Percentiles rank a stretch among this genome's conserved stretches.
These are phyloP conservation scores for Harpalus rubripes DNA, from an alignment of 2,888 invertebrate genomes.

Conservation along the genomic window DNA sequence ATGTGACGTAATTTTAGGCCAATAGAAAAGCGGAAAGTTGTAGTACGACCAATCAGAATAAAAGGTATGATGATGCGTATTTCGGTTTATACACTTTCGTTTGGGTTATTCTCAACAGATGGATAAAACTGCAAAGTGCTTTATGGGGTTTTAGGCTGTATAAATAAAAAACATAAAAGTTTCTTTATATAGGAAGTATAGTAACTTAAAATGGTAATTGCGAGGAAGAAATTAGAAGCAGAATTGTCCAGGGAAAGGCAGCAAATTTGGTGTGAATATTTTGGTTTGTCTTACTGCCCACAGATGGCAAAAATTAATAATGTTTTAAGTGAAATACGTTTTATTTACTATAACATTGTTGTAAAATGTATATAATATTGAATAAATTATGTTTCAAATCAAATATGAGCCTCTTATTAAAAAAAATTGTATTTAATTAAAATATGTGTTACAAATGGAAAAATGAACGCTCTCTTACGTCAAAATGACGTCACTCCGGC, in stretches of 20 bases:
- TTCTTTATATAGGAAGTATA: no score
- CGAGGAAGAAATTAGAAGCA: no score
- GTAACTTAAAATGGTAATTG: no score
- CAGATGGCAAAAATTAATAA: neutral
- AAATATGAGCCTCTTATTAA: neutral
- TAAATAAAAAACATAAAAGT: no score
- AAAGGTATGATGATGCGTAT: neutral
- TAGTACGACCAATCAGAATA: neutral
- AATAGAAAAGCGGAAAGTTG: neutral
- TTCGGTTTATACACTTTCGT: no score
- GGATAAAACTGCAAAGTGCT: no score
- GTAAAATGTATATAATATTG: neutral
- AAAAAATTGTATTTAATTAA: neutral
- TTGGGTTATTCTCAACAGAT: no score
- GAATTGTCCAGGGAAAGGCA: no score
- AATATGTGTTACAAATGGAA: neutral
- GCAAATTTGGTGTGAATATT: no score
- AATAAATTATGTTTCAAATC: no score
- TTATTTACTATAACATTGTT: neutral
- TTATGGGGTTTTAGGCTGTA: no score
- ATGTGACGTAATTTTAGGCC: neutral
- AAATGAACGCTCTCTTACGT: constrained; percentile 5
- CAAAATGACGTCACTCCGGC: neutral
- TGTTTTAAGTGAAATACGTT: neutral
- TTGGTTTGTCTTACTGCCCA: neutral